phyloP scores from a whole-genome alignment of 2,888 invertebrate genomes.

The Autographa gamma region DNA sequence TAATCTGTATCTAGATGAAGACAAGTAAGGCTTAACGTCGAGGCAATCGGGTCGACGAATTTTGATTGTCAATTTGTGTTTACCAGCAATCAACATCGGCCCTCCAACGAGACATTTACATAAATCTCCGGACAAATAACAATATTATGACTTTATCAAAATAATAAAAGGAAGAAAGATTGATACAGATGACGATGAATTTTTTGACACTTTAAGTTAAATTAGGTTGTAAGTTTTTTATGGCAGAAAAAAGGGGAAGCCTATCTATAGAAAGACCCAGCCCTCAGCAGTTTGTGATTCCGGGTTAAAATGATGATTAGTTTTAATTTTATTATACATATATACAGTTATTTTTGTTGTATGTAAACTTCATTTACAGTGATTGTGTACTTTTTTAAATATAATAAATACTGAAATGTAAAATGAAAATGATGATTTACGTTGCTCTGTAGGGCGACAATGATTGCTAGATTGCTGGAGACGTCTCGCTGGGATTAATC shows the following conservation, averaged over 20 bases:
- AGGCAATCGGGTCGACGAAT: background rate
- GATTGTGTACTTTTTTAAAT: slow-evolving; percentile 3
- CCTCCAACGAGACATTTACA: slow-evolving; percentile 3
- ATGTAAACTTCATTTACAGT: too few relatives aligned
- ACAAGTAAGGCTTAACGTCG: background rate
- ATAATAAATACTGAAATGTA: slow-evolving; percentile 3
- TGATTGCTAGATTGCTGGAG: slow-evolving; percentile 34
- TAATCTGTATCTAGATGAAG: background rate
- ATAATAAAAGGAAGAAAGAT: slow-evolving; percentile 7
- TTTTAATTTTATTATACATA: too few relatives aligned
- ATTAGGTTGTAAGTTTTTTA: too few relatives aligned
- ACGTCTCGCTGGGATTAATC: slow-evolving; percentile 38
- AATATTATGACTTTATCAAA: slow-evolving; percentile 15
- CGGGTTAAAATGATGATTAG: too few relatives aligned
- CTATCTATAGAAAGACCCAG: too few relatives aligned
- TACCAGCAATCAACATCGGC: slow-evolving; percentile 1
- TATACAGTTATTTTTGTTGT: too few relatives aligned
- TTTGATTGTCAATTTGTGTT: slow-evolving; percentile 5
- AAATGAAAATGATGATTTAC: slow-evolving; percentile 33
- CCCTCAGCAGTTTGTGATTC: too few relatives aligned
- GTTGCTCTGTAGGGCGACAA: slow-evolving; percentile 16
- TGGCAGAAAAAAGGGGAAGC: too few relatives aligned
- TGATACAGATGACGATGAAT: too few relatives aligned
- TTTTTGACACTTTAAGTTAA: too few relatives aligned
- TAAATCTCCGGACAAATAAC: background rate